Conservation (phyloP, 2,797 vertebrate species). For the Halcyon smyrnensis region DNA sequence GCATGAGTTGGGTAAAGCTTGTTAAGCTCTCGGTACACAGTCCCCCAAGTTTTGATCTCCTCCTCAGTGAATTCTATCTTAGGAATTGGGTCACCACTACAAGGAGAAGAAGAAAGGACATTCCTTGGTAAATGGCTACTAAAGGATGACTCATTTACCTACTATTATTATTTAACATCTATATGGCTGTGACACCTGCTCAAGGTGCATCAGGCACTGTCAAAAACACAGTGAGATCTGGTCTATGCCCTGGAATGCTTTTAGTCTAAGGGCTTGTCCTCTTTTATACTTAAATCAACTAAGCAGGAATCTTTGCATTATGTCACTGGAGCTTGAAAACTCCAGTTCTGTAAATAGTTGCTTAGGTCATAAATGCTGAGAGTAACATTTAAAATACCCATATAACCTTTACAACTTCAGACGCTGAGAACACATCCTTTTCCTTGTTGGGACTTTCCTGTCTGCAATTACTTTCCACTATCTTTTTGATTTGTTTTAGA, state of each 20-base stretch:
- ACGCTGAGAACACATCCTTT: not conserved
- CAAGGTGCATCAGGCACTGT: not conserved
- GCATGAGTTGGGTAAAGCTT: constrained; percentile 95
- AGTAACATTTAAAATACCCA: not conserved
- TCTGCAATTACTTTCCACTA: not conserved
- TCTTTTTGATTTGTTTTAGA: not conserved
- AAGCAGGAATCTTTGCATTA: not conserved
- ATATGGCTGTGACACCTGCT: not conserved
- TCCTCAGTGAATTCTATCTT: constrained; percentile 95
- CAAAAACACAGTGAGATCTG: not conserved
- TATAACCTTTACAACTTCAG: not conserved
- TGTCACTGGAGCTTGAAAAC: not conserved
- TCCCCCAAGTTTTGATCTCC: constrained; percentile 96
- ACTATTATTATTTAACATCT: not conserved
- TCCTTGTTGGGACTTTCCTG: not conserved
- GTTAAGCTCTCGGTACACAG: constrained; percentile 93
- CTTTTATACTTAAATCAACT: not conserved
- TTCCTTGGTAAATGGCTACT: not conserved
- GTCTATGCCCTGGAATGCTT: not conserved
- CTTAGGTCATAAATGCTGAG: not conserved
- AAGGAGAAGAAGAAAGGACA: not conserved
- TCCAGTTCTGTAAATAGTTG: not conserved
- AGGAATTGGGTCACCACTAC: constrained; percentile 92
- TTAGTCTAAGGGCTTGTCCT: not conserved
- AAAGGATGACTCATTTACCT: not conserved